Evolutionary conservation across 2,888 invertebrate genomes (phyloP).

Genomic region (Trachelus iudaicus): DNA sequence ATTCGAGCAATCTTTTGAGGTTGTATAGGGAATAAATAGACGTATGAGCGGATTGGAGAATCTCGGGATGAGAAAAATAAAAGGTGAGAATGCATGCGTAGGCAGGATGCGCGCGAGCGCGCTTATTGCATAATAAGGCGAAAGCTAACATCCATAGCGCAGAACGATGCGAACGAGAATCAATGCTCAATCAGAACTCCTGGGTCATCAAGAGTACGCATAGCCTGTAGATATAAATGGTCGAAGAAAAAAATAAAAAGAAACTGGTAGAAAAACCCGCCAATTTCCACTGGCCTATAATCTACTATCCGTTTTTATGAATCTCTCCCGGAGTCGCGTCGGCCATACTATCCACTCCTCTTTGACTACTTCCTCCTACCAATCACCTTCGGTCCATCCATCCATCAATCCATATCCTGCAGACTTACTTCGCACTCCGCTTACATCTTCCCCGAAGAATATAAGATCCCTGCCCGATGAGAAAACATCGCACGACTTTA

Average conservation of each 20-base stretch:
- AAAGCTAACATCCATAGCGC: background rate
- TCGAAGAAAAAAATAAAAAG: background rate
- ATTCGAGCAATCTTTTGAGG: background rate
- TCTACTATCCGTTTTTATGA: slow-evolving; percentile 38
- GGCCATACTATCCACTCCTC: slow-evolving; percentile 6
- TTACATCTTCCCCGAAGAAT: slow-evolving; percentile 34
- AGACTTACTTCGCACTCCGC: slow-evolving; percentile 28
- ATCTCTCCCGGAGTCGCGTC: slow-evolving; percentile 26
- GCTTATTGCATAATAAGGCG: background rate
- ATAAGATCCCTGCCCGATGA: background rate
- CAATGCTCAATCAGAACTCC: background rate
- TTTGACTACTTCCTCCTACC: slow-evolving; percentile 4
- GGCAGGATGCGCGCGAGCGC: background rate
- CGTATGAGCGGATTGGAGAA: background rate
- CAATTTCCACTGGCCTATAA: slow-evolving; percentile 40
- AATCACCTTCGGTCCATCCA: slow-evolving; percentile 5
- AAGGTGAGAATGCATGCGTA: background rate
- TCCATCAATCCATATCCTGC: slow-evolving; percentile 9
- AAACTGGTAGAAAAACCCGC: slow-evolving; percentile 31
- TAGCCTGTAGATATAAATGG: background rate
- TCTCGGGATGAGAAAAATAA: background rate
- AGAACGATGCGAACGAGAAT: background rate
- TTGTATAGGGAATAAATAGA: background rate
- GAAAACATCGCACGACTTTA: background rate
- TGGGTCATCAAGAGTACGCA: background rate